These are phyloP conservation scores for Drosophila orena DNA, from an alignment of 1,140 invertebrate genomes.

Conservation along the genomic window DNA sequence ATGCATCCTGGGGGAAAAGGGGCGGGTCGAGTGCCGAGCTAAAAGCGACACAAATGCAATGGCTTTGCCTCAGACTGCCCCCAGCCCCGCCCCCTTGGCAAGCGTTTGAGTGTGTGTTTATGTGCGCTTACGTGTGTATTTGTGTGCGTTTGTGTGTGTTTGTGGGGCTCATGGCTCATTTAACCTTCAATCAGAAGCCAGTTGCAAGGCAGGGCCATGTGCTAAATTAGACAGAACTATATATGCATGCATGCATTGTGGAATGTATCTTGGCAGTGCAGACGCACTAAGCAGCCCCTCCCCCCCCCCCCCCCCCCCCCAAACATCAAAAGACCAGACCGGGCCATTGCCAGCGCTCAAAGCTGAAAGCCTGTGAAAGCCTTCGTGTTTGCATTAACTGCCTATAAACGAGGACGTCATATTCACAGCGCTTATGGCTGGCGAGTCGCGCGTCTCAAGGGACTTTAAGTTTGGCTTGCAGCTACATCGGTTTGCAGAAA, in stretches of 20 bases:
- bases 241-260: constrained; percentile 31
- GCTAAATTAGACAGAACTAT: constrained; percentile 69
- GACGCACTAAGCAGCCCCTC: constrained; percentile 36
- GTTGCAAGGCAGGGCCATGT: constrained; percentile 49
- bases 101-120: constrained; percentile 3
- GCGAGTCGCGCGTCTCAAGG: constrained; percentile 13
- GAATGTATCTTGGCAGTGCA: constrained; percentile 43
- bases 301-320: no score
- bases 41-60: constrained; percentile 53
- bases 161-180: constrained; percentile 68
- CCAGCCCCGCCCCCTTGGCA: not conserved
- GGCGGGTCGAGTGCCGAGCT: constrained; percentile 11
- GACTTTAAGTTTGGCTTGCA: not conserved
- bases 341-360: constrained; percentile 44
- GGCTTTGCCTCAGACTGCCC: constrained; percentile 32
- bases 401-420: constrained; percentile 29
- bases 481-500: no score
- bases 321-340: constrained; percentile 53
- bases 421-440: constrained; percentile 30
- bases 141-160: constrained; percentile 7
- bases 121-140: not conserved
- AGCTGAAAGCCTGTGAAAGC: constrained; percentile 35
- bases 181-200: constrained; percentile 79
- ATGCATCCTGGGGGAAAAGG: constrained; percentile 34
- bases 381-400: constrained; percentile 51